Evolutionary conservation across 2,113 vertebrate species (phyloP), one percentile per base, ranked within the genome.

Genomic region (Ibidorhyncha struthersii): DNA sequence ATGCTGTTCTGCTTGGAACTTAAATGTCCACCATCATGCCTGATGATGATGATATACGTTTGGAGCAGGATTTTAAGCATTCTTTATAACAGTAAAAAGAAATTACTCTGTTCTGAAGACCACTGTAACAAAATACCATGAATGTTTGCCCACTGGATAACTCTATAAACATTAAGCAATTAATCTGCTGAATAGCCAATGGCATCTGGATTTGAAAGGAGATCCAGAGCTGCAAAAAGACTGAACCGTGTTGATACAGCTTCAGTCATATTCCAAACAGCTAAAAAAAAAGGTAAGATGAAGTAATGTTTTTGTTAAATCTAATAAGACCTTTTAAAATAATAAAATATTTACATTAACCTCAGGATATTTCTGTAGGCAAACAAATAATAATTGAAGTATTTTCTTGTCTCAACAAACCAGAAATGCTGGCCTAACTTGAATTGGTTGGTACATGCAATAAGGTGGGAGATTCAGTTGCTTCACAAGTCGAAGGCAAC

Each of bases 211-310:
- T 99, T 99, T 71, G 97, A 99, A 76, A 99, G 98, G 8, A 99
- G 98, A 97, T 99, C 98, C 81, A 98, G 96, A 96, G 99, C 98
- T 82, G 98, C 98, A 78, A 98, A 99, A 55, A 98, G 97, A 93
- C 94, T 98, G 96, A 99, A 98, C 99, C 98, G 96, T 38, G 98
- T 98, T 30, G 98, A 98, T 98, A 98, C 98, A 97, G 98, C 98
- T 96, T 98, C 97, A 62, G 95, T 97, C 34, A 55, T 96, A 52
- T 62, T 97, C 90, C 97, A 73, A 77, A 97, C 34, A 77, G 92
- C 98, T 98, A 86, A 72, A 92, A 85, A 85, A 85, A 83, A 90
- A 72, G 77, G 8, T 13, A 47, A 74, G 3, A 25, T 45, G 38
- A 41, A 40, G 52, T 34, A 21, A 92, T 52, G 25, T 45, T 77